Base-by-base conservation (phyloP, 2,797 vertebrate genomes). In the Phataginus tetradactyla region DNA sequence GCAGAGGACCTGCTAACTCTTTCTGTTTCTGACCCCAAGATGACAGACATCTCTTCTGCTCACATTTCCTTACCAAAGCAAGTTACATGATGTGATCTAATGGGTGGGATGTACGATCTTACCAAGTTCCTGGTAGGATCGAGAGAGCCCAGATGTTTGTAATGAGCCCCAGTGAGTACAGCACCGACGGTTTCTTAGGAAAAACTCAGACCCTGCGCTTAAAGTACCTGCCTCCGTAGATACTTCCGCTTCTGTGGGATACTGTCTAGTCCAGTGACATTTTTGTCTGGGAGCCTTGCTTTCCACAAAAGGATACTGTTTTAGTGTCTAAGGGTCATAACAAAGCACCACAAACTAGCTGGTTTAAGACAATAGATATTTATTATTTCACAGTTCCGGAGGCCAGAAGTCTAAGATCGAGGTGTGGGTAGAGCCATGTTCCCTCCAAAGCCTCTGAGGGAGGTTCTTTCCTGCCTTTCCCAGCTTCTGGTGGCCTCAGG, bases 371-470 rank as follows among this genome's bases (percentile, higher is more conserved):
- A 32, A 12, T 15, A 61, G 89, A 57, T 13, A 32, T 8, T 0
- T 18, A n/a, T 39, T 21, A 20, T 55, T 2, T 34, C 55, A 37
- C 21, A 2, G 7, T 8, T 21, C 53, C 3, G 49, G 7, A 63
- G 32, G 23, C 14, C 17, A 21, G 64, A 23, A 18, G 1, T 51
- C 12, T 3, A 20, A 29, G 42, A 13, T 39, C 37, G 27, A 49
- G n/a, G 27, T 32, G n/a, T 5, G 12, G 0, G 14, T 20, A 15
- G 49, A 37, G 49, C 37, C 9, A 3, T 7, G 20, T 2, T 27
- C 37, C 4, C 3, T 27, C 49, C 3, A 11, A 42, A 51, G 29
- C 25, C 14, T 5, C 21, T 5, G 1, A 23, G 29, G 18, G 14
- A 34, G 8, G 18, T 21, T 32, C 14, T 23, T 57, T n/a, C n/a